Base-by-base conservation (phyloP, 2,113 vertebrate genomes). In the Dipodomys stephensi region DNA sequence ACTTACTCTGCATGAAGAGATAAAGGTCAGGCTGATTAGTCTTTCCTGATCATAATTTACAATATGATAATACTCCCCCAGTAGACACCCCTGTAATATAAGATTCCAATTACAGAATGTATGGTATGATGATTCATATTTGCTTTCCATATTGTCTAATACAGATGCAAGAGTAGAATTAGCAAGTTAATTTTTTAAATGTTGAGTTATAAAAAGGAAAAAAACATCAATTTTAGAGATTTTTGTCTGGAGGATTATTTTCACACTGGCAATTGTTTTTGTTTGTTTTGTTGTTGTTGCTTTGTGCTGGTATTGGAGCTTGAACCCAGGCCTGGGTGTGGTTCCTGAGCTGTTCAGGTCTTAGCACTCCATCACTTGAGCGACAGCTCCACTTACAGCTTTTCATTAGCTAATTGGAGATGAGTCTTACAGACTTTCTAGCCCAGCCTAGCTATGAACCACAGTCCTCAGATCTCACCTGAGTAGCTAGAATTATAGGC, bases 241-340 rank as follows among this genome's bases (percentile, higher is more conserved):
- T 94, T 90, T 84, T 88, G 22, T 84, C 76, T 81, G 69, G 10
- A 39, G 69, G 88, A 83, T 65, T 25, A 46, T 81, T 81, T 93
- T 68, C 53, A 23, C 39, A 72, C 60, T 84, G 32, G 71, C 91
- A 39, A 57, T 4, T 57, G 49, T 57, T 57, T 57, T 85, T 30
- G 27, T 64, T 16, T 67, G 49, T 49, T 49, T 49, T 49, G 49
- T 16, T 57, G 12, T 57, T 57, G 15, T 57, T 57, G 53, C 15
- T 57, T 57, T 57, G 12, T 57, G 15, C 53, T 16, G 15, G 15
- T 57, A 18, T 13, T 57, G 53, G 53, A 57, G 15, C 53, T 57
- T 57, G 53, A 57, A 57, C 53, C 53, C 53, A 57, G 53, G 49
- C 49, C 49, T 49, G 49, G 49, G 15, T 57, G 53, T 13, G 12